phyloP scores from a whole-genome alignment of 2,113 vertebrate genomes.

The Oreocharis arfaki region DNA sequence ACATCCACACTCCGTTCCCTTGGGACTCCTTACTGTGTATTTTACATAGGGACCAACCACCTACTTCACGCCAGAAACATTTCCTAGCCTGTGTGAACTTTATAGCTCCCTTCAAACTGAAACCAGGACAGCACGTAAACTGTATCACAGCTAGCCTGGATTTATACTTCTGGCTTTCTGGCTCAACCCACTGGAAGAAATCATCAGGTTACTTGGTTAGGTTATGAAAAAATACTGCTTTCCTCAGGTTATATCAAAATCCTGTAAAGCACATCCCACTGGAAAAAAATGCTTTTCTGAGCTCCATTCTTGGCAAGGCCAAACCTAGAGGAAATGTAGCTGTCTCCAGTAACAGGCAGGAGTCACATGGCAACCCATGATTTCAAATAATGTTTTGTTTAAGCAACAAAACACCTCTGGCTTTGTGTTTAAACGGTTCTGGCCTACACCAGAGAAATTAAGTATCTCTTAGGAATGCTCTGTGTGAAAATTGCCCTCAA shows the following conservation, averaged over 20 bases:
- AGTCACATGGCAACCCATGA: neutral
- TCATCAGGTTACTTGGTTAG: neutral
- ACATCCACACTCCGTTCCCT: neutral
- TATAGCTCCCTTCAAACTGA: neutral
- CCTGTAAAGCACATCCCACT: neutral
- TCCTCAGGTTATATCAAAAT: neutral
- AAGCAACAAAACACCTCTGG: neutral
- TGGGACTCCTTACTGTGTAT: neutral
- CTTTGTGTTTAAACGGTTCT: neutral
- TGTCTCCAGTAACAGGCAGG: neutral
- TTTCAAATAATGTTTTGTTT: neutral
- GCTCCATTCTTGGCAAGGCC: neutral
- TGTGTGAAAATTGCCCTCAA: neutral
- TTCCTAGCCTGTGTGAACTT: neutral
- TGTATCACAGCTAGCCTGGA: neutral
- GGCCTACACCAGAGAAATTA: neutral
- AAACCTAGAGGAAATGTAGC: neutral
- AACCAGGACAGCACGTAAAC: neutral
- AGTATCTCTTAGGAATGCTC: neutral
- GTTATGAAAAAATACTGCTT: neutral
- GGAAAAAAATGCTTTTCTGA: neutral
- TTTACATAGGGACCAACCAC: neutral
- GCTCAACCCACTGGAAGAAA: neutral
- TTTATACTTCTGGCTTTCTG: neutral
- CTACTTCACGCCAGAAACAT: neutral